Base-by-base conservation (phyloP, 2,888 invertebrate species). In the Drosophila prolongata region DNA sequence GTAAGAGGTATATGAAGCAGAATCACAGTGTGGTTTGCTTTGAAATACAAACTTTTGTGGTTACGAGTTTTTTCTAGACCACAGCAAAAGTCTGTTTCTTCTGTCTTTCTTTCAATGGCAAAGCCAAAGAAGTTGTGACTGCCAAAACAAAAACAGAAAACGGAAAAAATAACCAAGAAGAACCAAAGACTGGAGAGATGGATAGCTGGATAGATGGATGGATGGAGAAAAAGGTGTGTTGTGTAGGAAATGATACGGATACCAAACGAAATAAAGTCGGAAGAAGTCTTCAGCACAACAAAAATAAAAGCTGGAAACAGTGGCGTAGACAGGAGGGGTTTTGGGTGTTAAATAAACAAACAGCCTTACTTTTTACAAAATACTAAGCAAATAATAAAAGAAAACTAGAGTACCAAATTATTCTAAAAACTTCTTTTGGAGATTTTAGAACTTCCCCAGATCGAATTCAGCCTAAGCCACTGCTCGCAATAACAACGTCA, bases 51-150 rank as follows among this genome's bases (percentile, higher is more conserved):
- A 75, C 75, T 75, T 75, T 75, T 75, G 75, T 75, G 75, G 75
- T 75, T 66, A 75, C 62, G 58, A 73, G 65, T 47, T 43, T 43
- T 84, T 86, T 85, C 83, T 86, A 88, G 86, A 85, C 88, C 84
- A 85, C 84, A 87, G 81, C 30, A 85, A 81, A 81, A 62, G 47
- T 77, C 77, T n/a, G 40, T 40, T 54, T 68, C 69, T 66, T 38
- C 44, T 46, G 37, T 46, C 16, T 34, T 35, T 66, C 67, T 47
- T 53, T 65, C 64, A 49, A 57, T 60, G 70, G 68, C 68, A 81
- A 83, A 80, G 80, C 83, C 80, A 73, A 74, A 82, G 69, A 78
- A 70, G 56, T 76, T 78, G 55, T 53, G 57, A 60, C 74, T 65
- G 67, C 64, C 76, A 80, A 77, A 85, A 56, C 44, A 60, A 69